phyloP scores from a whole-genome alignment of 2,113 vertebrate species.

The Potamarius usumacintae region DNA sequence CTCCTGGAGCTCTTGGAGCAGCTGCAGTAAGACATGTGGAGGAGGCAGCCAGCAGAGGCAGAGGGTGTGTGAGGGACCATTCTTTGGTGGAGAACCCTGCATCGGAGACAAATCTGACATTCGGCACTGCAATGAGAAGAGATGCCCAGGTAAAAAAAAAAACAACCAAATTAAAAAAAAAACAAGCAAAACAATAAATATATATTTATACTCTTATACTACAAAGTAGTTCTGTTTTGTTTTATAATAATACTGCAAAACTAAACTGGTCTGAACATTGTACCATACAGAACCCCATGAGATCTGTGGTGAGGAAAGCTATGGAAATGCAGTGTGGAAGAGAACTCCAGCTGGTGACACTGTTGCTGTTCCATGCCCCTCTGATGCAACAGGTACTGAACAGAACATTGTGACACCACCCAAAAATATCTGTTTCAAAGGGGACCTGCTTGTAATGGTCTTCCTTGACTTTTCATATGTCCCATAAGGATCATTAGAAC shows the following conservation, averaged over 20 bases:
- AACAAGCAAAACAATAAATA: not conserved
- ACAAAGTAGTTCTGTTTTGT: not conserved
- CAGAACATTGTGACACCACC: not conserved
- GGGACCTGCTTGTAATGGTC: not conserved
- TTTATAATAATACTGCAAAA: not conserved
- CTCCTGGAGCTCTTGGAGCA: slow-evolving; percentile 86
- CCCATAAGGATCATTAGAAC: not conserved
- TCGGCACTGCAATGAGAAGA: slow-evolving; percentile 84
- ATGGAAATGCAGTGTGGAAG: slow-evolving; percentile 85
- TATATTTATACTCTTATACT: not conserved
- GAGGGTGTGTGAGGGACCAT: slow-evolving; percentile 85
- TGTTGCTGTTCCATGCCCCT: slow-evolving; percentile 83
- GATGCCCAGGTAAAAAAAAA: slow-evolving; percentile 83
- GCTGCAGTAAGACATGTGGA: slow-evolving; percentile 86
- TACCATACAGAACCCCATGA: slow-evolving; percentile 86
- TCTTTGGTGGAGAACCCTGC: slow-evolving; percentile 85
- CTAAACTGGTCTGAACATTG: slow-evolving; percentile 15
- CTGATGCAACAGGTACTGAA: slow-evolving; percentile 88
- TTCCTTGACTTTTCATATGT: not conserved
- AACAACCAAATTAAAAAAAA: not conserved
- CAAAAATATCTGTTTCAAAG: not conserved
- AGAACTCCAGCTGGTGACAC: slow-evolving; percentile 88
- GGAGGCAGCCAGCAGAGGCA: slow-evolving; percentile 88
- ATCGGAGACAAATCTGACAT: slow-evolving; percentile 84
- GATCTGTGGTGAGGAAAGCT: slow-evolving; percentile 88